phyloP scores from a whole-genome alignment of 2,797 vertebrate species.

The Gymnodraco acuticeps region DNA sequence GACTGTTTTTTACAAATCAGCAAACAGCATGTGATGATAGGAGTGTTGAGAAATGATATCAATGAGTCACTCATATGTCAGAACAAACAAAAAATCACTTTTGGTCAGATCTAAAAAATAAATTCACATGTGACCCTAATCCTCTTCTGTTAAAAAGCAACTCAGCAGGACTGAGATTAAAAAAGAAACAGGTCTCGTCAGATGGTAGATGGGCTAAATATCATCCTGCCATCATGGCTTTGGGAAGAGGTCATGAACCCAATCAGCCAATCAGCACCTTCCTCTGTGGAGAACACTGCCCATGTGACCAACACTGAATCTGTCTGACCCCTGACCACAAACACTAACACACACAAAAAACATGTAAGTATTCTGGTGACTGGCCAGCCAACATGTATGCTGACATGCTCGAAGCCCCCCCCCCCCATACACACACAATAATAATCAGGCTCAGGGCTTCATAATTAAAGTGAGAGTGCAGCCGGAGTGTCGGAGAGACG shows the following conservation, averaged over 20 bases:
- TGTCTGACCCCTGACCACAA: conserved; percentile 16
- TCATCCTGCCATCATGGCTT: conserved; percentile 24
- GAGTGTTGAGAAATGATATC: too few species aligned
- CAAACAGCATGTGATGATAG: too few species aligned
- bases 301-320: conserved; percentile 19
- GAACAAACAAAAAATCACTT: too few species aligned
- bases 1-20: too few species aligned
- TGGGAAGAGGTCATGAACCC: conserved; percentile 43
- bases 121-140: too few species aligned
- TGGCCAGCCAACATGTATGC: neutral
- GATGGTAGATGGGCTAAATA: conserved; percentile 6
- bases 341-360: neutral
- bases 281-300: neutral
- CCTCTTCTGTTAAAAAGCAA: too few species aligned
- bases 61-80: too few species aligned
- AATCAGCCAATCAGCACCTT: conserved; percentile 41
- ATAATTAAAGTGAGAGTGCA: conserved; percentile 81
- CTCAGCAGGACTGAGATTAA: neutral
- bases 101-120: too few species aligned
- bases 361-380: neutral
- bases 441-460: conserved; percentile 72
- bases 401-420: neutral
- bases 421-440: conserved; percentile 29
- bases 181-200: neutral
- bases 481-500: conserved; percentile 66